Evolutionary conservation across 1,140 invertebrate species (phyloP).

Genomic region (Druon quercuslanigerum): DNA sequence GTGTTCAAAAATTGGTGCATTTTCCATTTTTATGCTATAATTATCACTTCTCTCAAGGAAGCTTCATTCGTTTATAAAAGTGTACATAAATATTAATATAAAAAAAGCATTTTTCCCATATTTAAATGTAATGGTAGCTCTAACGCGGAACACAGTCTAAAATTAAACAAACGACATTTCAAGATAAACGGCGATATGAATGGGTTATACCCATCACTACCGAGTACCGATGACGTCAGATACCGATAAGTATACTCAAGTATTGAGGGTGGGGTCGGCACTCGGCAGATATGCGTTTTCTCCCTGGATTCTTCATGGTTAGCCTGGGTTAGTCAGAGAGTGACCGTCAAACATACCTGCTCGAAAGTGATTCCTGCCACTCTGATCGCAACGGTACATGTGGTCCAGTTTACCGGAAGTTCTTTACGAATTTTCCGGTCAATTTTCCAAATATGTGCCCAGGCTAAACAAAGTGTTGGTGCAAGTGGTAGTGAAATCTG

Average conservation of each 20-base stretch:
- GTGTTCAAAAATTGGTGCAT: too few relatives aligned
- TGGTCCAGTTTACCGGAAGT: neutral
- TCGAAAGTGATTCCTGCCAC: neutral
- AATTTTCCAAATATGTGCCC: conserved; percentile 5
- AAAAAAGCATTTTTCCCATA: neutral
- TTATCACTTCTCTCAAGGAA: too few relatives aligned
- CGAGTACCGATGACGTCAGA: conserved; percentile 18
- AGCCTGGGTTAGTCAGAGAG: conserved; percentile 27
- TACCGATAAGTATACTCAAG: conserved; percentile 25
- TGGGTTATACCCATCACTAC: conserved; percentile 29
- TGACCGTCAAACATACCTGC: neutral
- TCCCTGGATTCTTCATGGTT: conserved; percentile 29
- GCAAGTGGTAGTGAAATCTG: neutral
- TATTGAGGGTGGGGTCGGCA: conserved; percentile 12
- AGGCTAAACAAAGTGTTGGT: neutral
- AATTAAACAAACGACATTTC: too few relatives aligned
- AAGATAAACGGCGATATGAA: neutral
- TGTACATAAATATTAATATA: neutral
- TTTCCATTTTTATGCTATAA: too few relatives aligned
- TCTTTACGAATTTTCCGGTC: neutral
- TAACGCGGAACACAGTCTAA: too few relatives aligned
- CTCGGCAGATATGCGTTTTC: conserved; percentile 12
- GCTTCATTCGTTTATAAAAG: too few relatives aligned
- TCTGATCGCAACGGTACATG: neutral
- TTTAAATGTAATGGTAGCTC: too few relatives aligned